Evolutionary conservation across 2,888 invertebrate genomes (phyloP).

Genomic region (Drosophila cognata): DNA sequence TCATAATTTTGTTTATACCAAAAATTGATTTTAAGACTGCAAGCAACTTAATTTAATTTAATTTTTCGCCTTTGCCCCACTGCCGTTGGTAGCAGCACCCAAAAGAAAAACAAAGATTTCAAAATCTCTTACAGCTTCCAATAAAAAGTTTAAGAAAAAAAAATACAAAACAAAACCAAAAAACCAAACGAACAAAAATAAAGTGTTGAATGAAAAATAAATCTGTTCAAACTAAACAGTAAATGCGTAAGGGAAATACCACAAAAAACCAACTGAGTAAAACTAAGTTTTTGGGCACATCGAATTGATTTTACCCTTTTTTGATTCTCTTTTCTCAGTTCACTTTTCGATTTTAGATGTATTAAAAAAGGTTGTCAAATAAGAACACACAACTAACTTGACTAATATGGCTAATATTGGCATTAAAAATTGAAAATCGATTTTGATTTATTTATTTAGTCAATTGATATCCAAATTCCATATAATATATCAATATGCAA

Average conservation of each 20-base stretch:
- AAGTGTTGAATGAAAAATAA: constrained; percentile 44
- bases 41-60: constrained; percentile 60
- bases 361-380: neutral
- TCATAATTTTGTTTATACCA: neutral
- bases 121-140: constrained; percentile 20
- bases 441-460: neutral
- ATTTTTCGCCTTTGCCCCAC: constrained; percentile 41
- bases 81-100: constrained; percentile 27
- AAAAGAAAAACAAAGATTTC: constrained; percentile 49
- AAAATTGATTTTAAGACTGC: constrained; percentile 28
- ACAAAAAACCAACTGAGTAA: constrained; percentile 7
- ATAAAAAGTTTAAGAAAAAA: constrained; percentile 12
- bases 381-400: neutral
- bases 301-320: constrained; percentile 25
- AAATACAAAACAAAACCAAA: constrained; percentile 1
- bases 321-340: neutral
- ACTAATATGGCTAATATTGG: neutral
- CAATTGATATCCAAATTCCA: neutral
- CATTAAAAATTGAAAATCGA: neutral
- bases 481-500: neutral
- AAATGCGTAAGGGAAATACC: constrained; percentile 21
- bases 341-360: neutral
- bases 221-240: constrained; percentile 34
- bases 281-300: neutral
- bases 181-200: constrained; percentile 27